phyloP scores from a whole-genome alignment of 1,140 invertebrate species.

The Glomeris maerens region DNA sequence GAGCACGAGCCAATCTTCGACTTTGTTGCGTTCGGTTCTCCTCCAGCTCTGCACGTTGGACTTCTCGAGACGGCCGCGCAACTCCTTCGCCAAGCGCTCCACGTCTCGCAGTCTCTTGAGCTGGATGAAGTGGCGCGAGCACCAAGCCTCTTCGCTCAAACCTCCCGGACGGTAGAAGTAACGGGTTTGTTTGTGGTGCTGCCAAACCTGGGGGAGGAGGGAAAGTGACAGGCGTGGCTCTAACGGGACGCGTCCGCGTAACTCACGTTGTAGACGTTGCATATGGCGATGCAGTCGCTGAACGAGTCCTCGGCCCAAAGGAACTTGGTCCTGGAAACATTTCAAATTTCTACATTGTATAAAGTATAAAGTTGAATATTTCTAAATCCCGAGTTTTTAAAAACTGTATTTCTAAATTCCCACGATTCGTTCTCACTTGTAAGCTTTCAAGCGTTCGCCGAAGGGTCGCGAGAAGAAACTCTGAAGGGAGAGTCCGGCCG shows the following conservation, averaged over 20 bases:
- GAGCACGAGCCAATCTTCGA: too few species aligned
- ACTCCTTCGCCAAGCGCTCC: conserved; percentile 49
- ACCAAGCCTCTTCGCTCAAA: conserved; percentile 49
- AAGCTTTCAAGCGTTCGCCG: conserved; percentile 51
- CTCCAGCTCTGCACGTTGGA: neutral
- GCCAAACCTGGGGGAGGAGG: conserved; percentile 28
- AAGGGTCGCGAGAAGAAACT: conserved; percentile 64
- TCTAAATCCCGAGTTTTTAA: too few species aligned
- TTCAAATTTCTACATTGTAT: neutral
- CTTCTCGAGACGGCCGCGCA: conserved; percentile 36
- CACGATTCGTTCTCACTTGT: too few species aligned
- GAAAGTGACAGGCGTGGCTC: conserved; percentile 1
- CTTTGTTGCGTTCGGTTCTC: conserved; percentile 9
- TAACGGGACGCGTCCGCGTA: neutral
- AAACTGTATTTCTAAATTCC: too few species aligned
- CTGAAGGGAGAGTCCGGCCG: conserved; percentile 62
- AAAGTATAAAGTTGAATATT: neutral
- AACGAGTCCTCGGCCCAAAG: conserved; percentile 62
- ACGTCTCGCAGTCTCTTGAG: conserved; percentile 55
- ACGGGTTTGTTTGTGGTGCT: conserved; percentile 22
- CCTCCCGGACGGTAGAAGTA: conserved; percentile 26
- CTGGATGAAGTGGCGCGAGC: conserved; percentile 53
- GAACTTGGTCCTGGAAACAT: conserved; percentile 40
- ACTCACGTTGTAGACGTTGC: conserved; percentile 60
- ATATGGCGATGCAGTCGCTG: conserved; percentile 68